Evolutionary conservation across 2,113 vertebrate species (phyloP).

Genomic region (Antigone vipio): DNA sequence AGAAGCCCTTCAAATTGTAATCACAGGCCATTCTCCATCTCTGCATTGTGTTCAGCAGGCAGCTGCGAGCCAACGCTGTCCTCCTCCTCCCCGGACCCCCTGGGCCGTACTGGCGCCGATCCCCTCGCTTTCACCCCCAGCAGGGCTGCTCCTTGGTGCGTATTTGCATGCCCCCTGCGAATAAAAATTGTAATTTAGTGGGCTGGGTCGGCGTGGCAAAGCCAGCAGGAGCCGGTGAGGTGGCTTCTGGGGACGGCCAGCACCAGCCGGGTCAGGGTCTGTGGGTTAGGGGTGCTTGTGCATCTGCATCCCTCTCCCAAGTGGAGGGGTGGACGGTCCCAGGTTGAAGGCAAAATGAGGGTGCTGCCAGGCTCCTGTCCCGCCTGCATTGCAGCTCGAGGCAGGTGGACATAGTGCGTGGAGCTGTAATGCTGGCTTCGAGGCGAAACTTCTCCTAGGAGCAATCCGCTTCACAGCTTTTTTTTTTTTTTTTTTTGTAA

Average conservation of each 20-base stretch:
- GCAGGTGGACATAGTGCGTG: accelerated
- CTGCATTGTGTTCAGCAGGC: slow-evolving; percentile 13
- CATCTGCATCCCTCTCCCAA: neutral
- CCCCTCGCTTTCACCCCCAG: neutral
- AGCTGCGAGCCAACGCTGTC: neutral
- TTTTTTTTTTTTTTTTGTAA: no score
- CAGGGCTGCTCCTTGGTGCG: neutral
- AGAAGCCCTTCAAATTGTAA: slow-evolving; percentile 73
- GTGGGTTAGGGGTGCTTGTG: neutral
- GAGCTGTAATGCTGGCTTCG: neutral
- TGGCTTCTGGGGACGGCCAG: neutral
- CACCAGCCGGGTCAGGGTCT: neutral
- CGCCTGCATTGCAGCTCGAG: accelerated
- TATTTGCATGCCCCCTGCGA: neutral
- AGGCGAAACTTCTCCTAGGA: neutral
- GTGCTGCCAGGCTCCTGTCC: neutral
- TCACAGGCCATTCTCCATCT: slow-evolving; percentile 61
- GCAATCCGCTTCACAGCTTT: no score
- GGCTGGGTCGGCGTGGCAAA: neutral
- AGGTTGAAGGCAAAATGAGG: neutral
- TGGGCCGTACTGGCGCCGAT: neutral
- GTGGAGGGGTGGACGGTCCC: accelerated
- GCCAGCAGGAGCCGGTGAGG: neutral
- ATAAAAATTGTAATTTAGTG: neutral
- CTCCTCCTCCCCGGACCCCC: neutral